Percentiles rank a stretch among this genome's conserved stretches.
phyloP scores from a whole-genome alignment of 1,140 invertebrate species.

The Drosophila equinoxialis region DNA sequence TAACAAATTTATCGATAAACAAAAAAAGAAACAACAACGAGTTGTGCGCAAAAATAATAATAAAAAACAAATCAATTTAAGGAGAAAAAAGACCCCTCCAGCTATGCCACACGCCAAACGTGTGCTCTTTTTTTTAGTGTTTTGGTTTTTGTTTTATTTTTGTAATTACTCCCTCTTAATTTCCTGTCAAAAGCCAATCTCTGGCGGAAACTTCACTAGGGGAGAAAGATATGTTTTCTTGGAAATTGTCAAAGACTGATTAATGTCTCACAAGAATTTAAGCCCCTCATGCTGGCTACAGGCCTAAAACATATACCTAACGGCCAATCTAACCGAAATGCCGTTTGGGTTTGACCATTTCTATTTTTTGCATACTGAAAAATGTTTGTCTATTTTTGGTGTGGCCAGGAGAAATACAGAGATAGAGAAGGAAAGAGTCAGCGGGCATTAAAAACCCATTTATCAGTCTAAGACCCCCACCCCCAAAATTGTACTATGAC shows the following conservation, averaged over 20 bases:
- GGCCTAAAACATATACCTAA: not conserved
- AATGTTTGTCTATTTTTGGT: conserved; percentile 41
- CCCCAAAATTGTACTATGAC: not conserved
- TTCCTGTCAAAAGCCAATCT: conserved; percentile 47
- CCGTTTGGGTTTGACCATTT: conserved; percentile 43
- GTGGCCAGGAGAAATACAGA: too few species aligned
- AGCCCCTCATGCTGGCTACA: not conserved
- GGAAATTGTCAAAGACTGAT: conserved; percentile 12
- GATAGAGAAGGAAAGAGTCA: too few species aligned
- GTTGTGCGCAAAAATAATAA: conserved; percentile 13
- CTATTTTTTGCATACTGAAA: conserved; percentile 39
- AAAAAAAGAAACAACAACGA: conserved; percentile 9
- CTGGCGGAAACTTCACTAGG: conserved; percentile 5
- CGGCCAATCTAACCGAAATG: conserved; percentile 12
- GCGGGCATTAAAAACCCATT: conserved; percentile 50
- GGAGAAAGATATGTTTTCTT: not conserved
- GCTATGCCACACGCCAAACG: conserved; percentile 57
- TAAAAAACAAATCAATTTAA: conserved; percentile 4
- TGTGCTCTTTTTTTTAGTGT: not conserved
- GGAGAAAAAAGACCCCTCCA: conserved; percentile 17
- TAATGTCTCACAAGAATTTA: not conserved
- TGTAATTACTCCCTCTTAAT: conserved; percentile 55
- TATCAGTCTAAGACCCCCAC: conserved; percentile 31
- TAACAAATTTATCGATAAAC: conserved; percentile 58
- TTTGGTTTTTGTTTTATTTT: conserved; percentile 1